Conservation (phyloP, 2,797 vertebrate species). For the Fundulus diaphanus region DNA sequence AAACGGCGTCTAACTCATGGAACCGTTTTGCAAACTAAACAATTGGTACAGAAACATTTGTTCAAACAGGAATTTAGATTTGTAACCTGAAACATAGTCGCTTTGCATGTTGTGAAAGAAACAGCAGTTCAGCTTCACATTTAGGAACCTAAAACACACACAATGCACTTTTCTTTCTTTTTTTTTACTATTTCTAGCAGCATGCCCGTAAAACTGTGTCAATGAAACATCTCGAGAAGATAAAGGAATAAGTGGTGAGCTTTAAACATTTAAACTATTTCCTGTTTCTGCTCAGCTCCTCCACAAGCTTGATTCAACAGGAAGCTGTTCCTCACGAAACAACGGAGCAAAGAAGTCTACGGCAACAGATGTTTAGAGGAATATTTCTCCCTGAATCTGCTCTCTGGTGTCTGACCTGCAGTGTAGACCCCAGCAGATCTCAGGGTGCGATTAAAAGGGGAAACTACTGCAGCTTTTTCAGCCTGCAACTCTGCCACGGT, state of each 20-base stretch:
- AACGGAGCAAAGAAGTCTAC: neutral
- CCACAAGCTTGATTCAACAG: neutral
- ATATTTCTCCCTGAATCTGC: neutral
- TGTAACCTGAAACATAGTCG: neutral
- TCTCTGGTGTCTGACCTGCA: slow-evolving; percentile 65
- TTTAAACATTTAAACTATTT: neutral
- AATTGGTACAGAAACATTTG: neutral
- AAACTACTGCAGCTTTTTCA: slow-evolving; percentile 69
- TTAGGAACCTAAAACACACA: neutral
- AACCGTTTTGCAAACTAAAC: too few species aligned
- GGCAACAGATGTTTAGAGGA: neutral
- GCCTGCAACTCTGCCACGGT: slow-evolving; percentile 66
- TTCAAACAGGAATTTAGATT: neutral
- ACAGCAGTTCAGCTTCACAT: neutral
- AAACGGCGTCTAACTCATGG: neutral
- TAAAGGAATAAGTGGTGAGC: neutral
- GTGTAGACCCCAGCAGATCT: slow-evolving; percentile 76
- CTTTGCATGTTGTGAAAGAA: neutral
- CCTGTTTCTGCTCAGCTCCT: neutral
- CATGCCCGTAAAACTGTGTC: neutral
- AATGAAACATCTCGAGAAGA: neutral
- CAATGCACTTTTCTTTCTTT: neutral
- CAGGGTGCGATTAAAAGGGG: slow-evolving; percentile 77
- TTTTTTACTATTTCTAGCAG: neutral
- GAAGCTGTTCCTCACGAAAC: neutral